Percentiles rank a stretch among this genome's conserved stretches.
These are phyloP conservation scores for Sarcophaga subvicina DNA, from an alignment of 2,888 invertebrate species.

Conservation along the genomic window DNA sequence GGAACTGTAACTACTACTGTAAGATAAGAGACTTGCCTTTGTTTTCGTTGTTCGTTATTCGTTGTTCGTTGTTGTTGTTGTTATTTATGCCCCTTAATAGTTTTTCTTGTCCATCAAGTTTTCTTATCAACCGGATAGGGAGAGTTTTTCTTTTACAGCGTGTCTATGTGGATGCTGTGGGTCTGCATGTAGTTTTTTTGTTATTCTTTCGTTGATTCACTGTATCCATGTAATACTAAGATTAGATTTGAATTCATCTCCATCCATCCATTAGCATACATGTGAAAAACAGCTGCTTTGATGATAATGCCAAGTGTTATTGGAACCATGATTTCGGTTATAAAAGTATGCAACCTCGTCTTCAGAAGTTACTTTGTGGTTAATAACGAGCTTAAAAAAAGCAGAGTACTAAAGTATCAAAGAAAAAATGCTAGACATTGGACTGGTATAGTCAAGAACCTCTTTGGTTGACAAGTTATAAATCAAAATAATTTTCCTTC, in stretches of 20 bases:
- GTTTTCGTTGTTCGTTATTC: neutral
- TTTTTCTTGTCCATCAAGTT: slow-evolving; percentile 12
- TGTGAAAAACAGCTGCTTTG: slow-evolving; percentile 50
- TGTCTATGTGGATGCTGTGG: slow-evolving; percentile 55
- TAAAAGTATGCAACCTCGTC: neutral
- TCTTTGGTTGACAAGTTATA: too few species aligned
- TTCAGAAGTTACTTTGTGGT: too few species aligned
- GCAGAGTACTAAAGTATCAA: too few species aligned
- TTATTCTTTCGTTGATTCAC: slow-evolving; percentile 21
- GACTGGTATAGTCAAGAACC: too few species aligned
- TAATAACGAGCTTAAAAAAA: too few species aligned
- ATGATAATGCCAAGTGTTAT: slow-evolving; percentile 39
- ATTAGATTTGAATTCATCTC: slow-evolving; percentile 52
- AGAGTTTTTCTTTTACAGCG: neutral
- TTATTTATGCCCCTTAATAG: neutral
- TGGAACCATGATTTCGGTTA: slow-evolving; percentile 8
- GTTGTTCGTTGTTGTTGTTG: neutral
- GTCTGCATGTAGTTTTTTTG: slow-evolving; percentile 12
- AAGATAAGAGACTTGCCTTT: slow-evolving; percentile 23
- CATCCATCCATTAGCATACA: slow-evolving; percentile 31
- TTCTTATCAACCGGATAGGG: slow-evolving; percentile 12
- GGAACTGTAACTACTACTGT: slow-evolving; percentile 14
- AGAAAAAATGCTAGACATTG: too few species aligned
- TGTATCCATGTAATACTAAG: slow-evolving; percentile 31
- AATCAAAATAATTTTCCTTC: too few species aligned